These are phyloP conservation scores for Megaleporinus macrocephalus DNA, from an alignment of 2,113 vertebrate genomes.

Conservation along the genomic window DNA sequence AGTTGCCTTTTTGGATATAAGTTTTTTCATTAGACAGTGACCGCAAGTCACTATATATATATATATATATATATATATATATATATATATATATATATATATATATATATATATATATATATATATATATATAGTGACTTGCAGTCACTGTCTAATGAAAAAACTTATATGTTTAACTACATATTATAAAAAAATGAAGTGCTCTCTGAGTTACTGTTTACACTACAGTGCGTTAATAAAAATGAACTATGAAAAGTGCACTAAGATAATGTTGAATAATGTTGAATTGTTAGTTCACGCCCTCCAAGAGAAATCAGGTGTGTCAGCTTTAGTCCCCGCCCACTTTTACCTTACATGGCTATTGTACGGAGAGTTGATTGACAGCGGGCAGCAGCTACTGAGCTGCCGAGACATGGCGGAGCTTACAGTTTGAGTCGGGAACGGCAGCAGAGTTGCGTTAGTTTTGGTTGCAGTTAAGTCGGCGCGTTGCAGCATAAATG, in stretches of 20 bases:
- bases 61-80: too few species aligned
- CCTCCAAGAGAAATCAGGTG: slow-evolving; percentile 74
- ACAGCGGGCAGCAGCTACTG: slow-evolving; percentile 83
- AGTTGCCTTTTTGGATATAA: too few species aligned
- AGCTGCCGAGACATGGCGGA: slow-evolving; percentile 84
- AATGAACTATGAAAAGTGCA: neutral
- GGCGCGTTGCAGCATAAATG: slow-evolving; percentile 58
- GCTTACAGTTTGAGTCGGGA: slow-evolving; percentile 75
- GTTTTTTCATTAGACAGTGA: too few species aligned
- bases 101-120: too few species aligned
- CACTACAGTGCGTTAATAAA: too few species aligned
- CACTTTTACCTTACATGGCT: slow-evolving; percentile 73
- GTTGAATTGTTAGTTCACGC: slow-evolving; percentile 62
- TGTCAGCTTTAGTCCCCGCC: slow-evolving; percentile 61
- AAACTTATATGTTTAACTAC: too few species aligned
- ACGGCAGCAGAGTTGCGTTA: slow-evolving; percentile 75
- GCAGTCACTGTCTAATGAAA: too few species aligned
- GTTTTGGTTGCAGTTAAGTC: slow-evolving; percentile 70
- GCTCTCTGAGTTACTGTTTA: too few species aligned
- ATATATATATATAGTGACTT: too few species aligned
- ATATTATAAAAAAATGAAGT: too few species aligned
- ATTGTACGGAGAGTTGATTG: slow-evolving; percentile 74
- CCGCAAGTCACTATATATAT: too few species aligned
- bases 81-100: too few species aligned
- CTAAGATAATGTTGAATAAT: neutral